Conservation (phyloP, 2,797 vertebrate genomes). For the Artibeus lituratus region DNA sequence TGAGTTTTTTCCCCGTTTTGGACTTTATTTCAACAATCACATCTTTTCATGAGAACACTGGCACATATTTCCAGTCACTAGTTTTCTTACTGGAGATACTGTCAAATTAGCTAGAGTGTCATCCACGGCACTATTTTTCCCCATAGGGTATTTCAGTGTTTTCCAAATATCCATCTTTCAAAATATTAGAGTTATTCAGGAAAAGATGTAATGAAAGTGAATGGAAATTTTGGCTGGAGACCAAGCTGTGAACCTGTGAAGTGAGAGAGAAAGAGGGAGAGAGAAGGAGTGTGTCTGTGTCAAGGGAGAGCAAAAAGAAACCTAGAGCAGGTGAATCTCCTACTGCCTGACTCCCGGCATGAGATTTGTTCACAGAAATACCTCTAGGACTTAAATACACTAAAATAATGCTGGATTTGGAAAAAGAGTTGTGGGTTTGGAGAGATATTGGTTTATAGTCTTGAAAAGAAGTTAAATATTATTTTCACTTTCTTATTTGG, state of each 20-base stretch:
- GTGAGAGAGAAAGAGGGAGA: neutral
- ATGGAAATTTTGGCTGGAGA: neutral
- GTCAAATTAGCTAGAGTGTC: neutral
- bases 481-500: neutral
- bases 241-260: neutral
- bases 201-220: neutral
- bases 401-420: neutral
- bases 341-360: fast-evolving
- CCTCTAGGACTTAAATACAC: neutral
- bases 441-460: neutral
- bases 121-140: neutral
- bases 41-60: neutral
- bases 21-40: neutral
- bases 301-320: neutral
- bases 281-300: too few species aligned
- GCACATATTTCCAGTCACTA: neutral
- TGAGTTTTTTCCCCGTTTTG: neutral
- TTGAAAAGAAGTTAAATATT: neutral
- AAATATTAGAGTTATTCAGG: neutral
- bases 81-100: neutral
- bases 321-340: neutral
- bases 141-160: neutral
- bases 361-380: neutral
- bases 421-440: neutral
- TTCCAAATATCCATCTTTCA: neutral